Conservation (phyloP, 1,140 invertebrate species). For the Cardiocondyla obscurior region DNA sequence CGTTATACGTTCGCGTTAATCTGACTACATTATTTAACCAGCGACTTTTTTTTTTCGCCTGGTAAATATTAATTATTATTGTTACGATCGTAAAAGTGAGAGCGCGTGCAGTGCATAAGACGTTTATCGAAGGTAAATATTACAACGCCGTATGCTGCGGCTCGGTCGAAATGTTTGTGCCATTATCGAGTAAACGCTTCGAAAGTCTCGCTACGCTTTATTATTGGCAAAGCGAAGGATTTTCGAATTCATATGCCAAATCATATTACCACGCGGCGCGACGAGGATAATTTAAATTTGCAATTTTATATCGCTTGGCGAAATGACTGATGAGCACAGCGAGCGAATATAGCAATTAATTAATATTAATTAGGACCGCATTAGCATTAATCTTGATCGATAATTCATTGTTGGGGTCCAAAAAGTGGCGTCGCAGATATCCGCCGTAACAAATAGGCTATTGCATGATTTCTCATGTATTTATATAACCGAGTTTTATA, state of each 20-base stretch:
- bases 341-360: neutral
- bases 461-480: neutral
- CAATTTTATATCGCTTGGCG: neutral
- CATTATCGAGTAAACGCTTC: slow-evolving; percentile 22
- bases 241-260: neutral
- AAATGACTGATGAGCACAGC: neutral
- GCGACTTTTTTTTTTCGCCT: neutral
- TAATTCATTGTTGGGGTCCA: neutral
- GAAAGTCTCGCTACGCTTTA: neutral
- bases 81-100: neutral
- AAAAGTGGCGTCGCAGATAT: neutral
- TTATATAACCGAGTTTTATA: neutral
- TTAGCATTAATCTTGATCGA: slow-evolving; percentile 19
- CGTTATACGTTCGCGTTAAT: slow-evolving; percentile 9
- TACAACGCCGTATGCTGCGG: neutral
- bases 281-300: neutral
- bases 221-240: neutral
- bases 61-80: slow-evolving; percentile 38
- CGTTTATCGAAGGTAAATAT: slow-evolving; percentile 5
- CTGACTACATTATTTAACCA: slow-evolving; percentile 15
- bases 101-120: neutral
- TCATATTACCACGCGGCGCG: neutral
- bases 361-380: neutral
- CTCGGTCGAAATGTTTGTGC: neutral
- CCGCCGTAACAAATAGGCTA: neutral